Base-by-base conservation (phyloP, 2,797 vertebrate genomes). In the Micromesistius poutassou region DNA sequence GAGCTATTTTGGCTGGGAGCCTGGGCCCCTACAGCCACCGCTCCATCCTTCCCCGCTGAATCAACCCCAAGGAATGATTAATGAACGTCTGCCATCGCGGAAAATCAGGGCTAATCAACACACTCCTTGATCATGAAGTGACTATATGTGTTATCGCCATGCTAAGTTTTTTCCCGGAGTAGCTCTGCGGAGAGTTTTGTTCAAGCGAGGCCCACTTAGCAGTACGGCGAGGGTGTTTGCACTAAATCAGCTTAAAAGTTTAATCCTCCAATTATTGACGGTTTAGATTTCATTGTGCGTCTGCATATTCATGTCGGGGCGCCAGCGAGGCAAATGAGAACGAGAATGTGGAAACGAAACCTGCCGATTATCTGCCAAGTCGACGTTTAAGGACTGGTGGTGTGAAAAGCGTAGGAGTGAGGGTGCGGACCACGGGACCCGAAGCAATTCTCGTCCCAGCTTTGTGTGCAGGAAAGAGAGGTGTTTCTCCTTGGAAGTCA, bases 191-290 rank as follows among this genome's bases (percentile, higher is more conserved):
- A 62, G 55, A 62, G 55, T 62, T 62, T 62, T 25, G 55, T 25
- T 62, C 22, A 25, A 62, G 55, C 22, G 6, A 62, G 55, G 6
- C 1, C 82, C 74, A 81, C 36, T 72, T 76, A 83, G 83, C 75
- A 75, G 80, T 72, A 74, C 76, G 75, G 72, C 82, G 74, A 74
- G 28, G 46, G 76, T 77, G 78, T 81, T 81, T 73, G 81, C 82
- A 3, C 83, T 86, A 87, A 91, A 89, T 46, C 81, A 79, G 86
- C 86, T 91, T 90, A 89, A 89, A 89, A 89, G 82, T 91, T 87
- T 84, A 88, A 90, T 90, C 86, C 87, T 79, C 89, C 85, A 88
- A 90, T 90, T 88, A 91, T 88, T 91, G 86, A 88, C 81, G 88
- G 81, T 86, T 89, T 77, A 75, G 84, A 83, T 89, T 88, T 82